These are phyloP conservation scores for Macaca mulatta DNA, from an alignment of 2,113 vertebrate species.

Conservation along the genomic window DNA sequence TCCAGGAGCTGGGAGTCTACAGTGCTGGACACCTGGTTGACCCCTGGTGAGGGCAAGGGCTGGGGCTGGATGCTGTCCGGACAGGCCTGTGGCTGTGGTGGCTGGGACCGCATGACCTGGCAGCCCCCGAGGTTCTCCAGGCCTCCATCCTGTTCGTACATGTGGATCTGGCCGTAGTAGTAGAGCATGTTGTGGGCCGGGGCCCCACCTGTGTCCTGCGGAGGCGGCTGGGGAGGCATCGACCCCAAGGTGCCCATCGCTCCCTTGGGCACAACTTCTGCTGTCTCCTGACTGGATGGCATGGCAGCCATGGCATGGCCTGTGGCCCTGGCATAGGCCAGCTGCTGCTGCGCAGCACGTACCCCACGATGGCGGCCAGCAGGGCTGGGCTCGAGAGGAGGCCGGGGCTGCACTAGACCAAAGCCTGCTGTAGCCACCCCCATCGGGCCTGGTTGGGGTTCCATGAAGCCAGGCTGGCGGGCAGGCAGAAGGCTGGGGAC, in stretches of 20 bases:
- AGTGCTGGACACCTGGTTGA: slow-evolving; percentile 96
- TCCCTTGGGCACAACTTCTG: slow-evolving; percentile 88
- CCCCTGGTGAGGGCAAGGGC: slow-evolving; percentile 92
- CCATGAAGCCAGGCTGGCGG: slow-evolving; percentile 84
- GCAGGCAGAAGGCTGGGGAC: slow-evolving; percentile 78
- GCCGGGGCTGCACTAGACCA: slow-evolving; percentile 90
- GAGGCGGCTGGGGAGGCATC: slow-evolving; percentile 71
- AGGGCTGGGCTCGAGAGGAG: slow-evolving; percentile 88
- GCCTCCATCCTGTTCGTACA: slow-evolving; percentile 89
- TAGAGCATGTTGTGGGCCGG: slow-evolving; percentile 86
- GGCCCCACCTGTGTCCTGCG: slow-evolving; percentile 64
- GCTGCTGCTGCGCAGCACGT: slow-evolving; percentile 85
- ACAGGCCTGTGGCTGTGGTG: slow-evolving; percentile 69
- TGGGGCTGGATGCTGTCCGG: slow-evolving; percentile 78
- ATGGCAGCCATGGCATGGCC: slow-evolving; percentile 78
- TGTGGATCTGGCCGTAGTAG: slow-evolving; percentile 94
- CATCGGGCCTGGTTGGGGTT: slow-evolving; percentile 80
- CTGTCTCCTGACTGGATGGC: slow-evolving; percentile 80
- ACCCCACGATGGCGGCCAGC: slow-evolving; percentile 83
- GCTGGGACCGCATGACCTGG: slow-evolving; percentile 75
- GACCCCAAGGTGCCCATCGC: slow-evolving; percentile 75
- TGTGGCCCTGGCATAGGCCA: slow-evolving; percentile 83
- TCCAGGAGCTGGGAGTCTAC: slow-evolving; percentile 93
- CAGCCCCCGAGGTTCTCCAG: slow-evolving; percentile 84
- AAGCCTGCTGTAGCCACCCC: slow-evolving; percentile 73